Percentiles rank a stretch among this genome's conserved stretches.
phyloP scores from a whole-genome alignment of 2,888 invertebrate genomes.

The Drosophila melanosoma region DNA sequence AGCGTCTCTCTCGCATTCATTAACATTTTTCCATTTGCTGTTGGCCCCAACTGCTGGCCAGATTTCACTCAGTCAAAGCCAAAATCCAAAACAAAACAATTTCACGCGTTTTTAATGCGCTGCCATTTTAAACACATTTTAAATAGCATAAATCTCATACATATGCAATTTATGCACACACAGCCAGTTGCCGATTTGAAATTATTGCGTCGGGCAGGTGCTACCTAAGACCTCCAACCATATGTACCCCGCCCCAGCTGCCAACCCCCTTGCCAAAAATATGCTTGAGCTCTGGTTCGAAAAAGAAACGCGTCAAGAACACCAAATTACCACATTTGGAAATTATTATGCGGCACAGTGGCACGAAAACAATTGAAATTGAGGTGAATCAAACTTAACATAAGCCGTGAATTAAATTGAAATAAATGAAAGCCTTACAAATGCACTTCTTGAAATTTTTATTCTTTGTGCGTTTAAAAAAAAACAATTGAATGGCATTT shows the following conservation, averaged over 20 bases:
- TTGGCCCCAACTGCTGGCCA: background rate
- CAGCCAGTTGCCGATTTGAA: conserved; percentile 73
- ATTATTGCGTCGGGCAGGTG: conserved; percentile 76
- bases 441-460: background rate
- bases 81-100: conserved; percentile 62
- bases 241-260: background rate
- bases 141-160: conserved; percentile 80
- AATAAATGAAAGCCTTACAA: background rate
- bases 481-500: background rate
- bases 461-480: background rate
- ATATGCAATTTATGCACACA: conserved; percentile 71
- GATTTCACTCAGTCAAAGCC: conserved; percentile 2
- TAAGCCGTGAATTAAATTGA: background rate
- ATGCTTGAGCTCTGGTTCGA: conserved; percentile 1
- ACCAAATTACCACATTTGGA: conserved; percentile 74
- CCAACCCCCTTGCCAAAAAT: background rate
- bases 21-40: conserved; percentile 74
- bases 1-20: conserved; percentile 65
- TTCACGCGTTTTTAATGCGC: conserved; percentile 76
- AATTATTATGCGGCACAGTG: conserved; percentile 47
- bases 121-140: conserved; percentile 69
- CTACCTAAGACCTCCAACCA: conserved; percentile 10
- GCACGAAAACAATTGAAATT: background rate
- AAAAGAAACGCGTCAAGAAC: conserved; percentile 45
- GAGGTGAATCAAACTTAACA: background rate